A percentile compares a stretch with the other conserved stretches of the same genome.
Conservation (phyloP, 2,888 invertebrate genomes). For the Dryomyza anilis region DNA sequence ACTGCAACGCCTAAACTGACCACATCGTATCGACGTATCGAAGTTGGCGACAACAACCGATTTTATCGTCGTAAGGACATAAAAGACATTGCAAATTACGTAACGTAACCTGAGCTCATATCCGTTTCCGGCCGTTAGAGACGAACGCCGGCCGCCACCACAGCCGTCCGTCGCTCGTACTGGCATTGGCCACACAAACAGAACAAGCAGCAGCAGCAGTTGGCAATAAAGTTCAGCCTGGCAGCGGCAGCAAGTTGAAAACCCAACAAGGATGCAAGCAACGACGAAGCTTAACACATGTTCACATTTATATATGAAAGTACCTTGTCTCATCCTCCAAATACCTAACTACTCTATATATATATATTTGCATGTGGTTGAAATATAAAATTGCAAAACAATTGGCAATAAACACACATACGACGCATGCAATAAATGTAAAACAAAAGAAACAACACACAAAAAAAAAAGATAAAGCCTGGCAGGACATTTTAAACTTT, state of each 20-base stretch:
- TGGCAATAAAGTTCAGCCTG: slow-evolving; percentile 19
- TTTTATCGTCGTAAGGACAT: slow-evolving; percentile 32
- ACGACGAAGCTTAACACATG: neutral
- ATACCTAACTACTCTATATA: neutral
- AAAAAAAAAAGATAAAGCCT: neutral
- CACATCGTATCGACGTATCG: neutral
- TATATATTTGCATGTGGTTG: neutral
- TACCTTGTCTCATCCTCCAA: neutral
- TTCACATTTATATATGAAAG: neutral
- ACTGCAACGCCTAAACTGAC: neutral
- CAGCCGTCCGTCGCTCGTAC: too few relatives aligned
- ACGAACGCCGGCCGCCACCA: neutral
- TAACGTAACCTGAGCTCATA: slow-evolving; percentile 28
- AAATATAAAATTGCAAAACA: neutral
- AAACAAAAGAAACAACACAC: too few relatives aligned
- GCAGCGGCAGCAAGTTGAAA: neutral
- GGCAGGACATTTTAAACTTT: slow-evolving; percentile 7
- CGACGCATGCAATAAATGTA: too few relatives aligned
- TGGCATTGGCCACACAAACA: too few relatives aligned
- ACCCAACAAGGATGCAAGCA: neutral
- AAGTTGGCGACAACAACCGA: neutral
- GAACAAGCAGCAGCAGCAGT: too few relatives aligned
- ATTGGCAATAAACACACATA: neutral
- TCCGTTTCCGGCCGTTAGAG: slow-evolving; percentile 14
- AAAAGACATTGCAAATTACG: slow-evolving; percentile 32